Evolutionary conservation across 2,797 vertebrate genomes (phyloP).

Genomic region (Semotilus atromaculatus): DNA sequence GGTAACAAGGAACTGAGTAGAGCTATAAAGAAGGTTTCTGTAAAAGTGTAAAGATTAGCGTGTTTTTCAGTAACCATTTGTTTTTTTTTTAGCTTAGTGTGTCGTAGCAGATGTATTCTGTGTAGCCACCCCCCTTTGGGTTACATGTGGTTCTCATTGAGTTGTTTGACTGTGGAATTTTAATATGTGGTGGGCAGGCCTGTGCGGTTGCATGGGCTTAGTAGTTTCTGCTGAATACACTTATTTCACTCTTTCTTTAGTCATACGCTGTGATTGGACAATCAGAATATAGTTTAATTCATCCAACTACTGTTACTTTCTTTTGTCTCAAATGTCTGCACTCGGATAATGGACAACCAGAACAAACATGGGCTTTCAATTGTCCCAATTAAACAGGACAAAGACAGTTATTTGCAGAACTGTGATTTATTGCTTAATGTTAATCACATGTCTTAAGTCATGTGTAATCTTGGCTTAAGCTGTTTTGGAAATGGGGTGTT

Average conservation of each 20-base stretch:
- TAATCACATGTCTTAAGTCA: neutral
- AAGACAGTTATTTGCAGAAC: neutral
- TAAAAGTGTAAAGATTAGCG: neutral
- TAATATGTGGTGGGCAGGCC: slow-evolving; percentile 46
- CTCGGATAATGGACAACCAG: neutral
- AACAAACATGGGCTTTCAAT: neutral
- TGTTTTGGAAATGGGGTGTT: neutral
- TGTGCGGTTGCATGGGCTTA: slow-evolving; percentile 44
- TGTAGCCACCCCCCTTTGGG: slow-evolving; percentile 38
- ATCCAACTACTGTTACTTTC: neutral
- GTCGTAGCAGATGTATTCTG: slow-evolving; percentile 32
- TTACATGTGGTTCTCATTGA: slow-evolving; percentile 69
- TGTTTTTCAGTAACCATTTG: slow-evolving; percentile 1
- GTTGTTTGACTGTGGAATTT: slow-evolving; percentile 64
- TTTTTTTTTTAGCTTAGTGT: slow-evolving; percentile 8
- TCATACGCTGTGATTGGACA: slow-evolving; percentile 11
- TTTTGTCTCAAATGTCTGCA: neutral
- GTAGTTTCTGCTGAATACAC: slow-evolving; percentile 33
- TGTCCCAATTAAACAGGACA: neutral
- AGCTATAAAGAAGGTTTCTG: slow-evolving; percentile 14
- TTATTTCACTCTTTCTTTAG: slow-evolving; percentile 20
- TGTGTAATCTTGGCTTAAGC: neutral
- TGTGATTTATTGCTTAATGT: neutral
- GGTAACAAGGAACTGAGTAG: neutral
- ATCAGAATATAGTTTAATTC: neutral